Conservation (phyloP, 2,113 vertebrate genomes). For the Miniopterus natalensis region DNA sequence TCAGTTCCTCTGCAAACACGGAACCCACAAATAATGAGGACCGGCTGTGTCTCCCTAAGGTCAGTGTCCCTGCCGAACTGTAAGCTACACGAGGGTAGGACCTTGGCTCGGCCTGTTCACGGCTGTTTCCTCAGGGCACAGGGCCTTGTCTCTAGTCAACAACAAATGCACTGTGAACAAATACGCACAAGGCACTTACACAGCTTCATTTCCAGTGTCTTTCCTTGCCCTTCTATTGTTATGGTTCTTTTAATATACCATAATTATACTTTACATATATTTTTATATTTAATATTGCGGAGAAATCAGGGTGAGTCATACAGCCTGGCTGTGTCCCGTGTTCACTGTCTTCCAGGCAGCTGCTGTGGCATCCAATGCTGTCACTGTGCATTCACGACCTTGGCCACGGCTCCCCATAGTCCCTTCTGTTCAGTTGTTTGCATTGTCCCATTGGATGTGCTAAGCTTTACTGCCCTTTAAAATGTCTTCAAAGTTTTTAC, state of each 20-base stretch:
- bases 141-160: not conserved
- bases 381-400: accelerated
- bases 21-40: not conserved
- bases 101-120: not conserved
- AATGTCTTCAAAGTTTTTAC: not conserved
- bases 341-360: not conserved
- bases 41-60: not conserved
- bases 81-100: not conserved
- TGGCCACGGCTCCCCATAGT: not conserved
- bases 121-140: not conserved
- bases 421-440: not conserved
- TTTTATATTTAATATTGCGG: not conserved
- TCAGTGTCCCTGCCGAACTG: not conserved
- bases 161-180: not conserved
- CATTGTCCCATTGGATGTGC: not conserved
- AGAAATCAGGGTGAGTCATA: not conserved
- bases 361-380: not conserved
- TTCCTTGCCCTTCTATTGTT: not conserved
- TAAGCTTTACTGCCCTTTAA: not conserved
- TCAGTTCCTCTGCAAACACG: not conserved
- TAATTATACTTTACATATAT: not conserved
- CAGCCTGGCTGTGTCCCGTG: not conserved
- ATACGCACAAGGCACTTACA: not conserved
- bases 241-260: not conserved
- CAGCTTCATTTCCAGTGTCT: not conserved